phyloP scores from a whole-genome alignment of 2,888 invertebrate species.

The Petrolisthes cinctipes region DNA sequence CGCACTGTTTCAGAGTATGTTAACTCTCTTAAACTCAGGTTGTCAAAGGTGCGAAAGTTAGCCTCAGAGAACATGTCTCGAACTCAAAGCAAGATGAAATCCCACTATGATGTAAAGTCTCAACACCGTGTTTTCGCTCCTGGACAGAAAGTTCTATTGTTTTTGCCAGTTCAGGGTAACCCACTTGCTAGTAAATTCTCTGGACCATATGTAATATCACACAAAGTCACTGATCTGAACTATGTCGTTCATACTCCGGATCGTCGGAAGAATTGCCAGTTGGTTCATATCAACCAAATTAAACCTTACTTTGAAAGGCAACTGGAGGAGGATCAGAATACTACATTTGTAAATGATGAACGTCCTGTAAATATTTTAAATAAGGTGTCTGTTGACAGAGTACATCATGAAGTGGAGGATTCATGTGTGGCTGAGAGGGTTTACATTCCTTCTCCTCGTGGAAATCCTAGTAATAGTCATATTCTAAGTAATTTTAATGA shows the following conservation, averaged over 20 bases:
- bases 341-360: background rate
- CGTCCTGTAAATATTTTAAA: background rate
- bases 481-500: background rate
- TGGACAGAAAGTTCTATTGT: background rate
- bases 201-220: background rate
- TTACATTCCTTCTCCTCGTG: background rate
- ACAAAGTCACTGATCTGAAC: background rate
- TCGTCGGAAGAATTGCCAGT: background rate
- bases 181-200: slow-evolving; percentile 9
- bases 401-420: background rate
- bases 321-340: background rate
- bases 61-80: background rate
- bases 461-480: background rate
- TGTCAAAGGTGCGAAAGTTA: background rate
- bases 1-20: background rate
- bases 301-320: background rate
- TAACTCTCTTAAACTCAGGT: background rate
- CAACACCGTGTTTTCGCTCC: background rate
- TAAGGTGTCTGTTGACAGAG: background rate
- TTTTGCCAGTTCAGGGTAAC: background rate
- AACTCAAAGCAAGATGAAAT: background rate
- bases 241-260: slow-evolving; percentile 14
- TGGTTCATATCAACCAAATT: slow-evolving; percentile 11
- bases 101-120: slow-evolving; percentile 1
- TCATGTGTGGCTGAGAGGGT: background rate